A percentile compares a stretch with the other conserved stretches of the same genome.
Conservation (phyloP, 2,888 invertebrate species). For the Idaea straminata region DNA sequence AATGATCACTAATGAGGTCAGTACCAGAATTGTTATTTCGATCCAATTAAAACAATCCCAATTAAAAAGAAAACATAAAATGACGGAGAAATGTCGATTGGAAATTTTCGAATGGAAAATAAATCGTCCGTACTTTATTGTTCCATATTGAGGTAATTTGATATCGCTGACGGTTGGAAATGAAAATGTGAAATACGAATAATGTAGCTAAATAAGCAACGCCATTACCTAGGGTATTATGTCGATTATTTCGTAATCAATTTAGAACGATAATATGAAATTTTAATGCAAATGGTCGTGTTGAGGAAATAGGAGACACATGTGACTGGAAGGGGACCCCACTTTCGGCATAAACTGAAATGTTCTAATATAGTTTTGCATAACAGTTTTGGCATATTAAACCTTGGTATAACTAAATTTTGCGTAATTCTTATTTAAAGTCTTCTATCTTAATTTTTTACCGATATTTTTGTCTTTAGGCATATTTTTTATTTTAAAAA, state of each 20-base stretch:
- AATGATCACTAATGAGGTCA: background rate
- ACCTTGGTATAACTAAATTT: too few species aligned
- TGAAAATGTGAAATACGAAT: background rate
- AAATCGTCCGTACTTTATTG: background rate
- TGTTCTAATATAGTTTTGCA: too few species aligned
- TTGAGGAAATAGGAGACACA: too few species aligned
- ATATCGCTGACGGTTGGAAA: background rate
- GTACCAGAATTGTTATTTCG: background rate
- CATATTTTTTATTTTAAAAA: too few species aligned
- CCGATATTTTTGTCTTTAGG: too few species aligned
- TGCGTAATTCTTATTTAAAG: too few species aligned
- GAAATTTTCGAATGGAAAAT: background rate
- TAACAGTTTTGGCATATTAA: too few species aligned
- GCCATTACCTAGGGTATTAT: background rate
- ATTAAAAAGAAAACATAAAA: background rate
- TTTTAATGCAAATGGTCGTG: too few species aligned
- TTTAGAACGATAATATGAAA: too few species aligned
- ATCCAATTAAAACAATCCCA: background rate
- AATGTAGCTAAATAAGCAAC: background rate
- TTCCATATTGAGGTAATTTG: background rate
- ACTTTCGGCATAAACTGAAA: too few species aligned
- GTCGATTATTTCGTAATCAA: background rate
- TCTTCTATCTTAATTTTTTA: too few species aligned
- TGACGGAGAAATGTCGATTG: background rate
- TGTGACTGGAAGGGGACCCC: too few species aligned